Base-by-base conservation (phyloP, 1,140 invertebrate species). In the Drosophila kikkawai region DNA sequence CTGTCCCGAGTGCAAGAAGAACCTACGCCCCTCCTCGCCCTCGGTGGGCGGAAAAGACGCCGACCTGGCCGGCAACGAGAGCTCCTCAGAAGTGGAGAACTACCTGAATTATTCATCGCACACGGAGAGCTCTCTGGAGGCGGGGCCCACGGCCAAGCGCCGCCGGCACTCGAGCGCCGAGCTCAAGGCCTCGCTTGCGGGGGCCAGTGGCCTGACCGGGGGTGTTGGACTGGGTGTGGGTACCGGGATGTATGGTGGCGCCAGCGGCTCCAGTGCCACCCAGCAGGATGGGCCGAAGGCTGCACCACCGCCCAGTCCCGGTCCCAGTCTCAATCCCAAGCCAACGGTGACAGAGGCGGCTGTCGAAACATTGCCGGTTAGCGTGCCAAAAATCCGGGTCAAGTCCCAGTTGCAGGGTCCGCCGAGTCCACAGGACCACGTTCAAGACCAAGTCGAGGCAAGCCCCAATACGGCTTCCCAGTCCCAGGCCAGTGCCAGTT, bases 1-100 rank as follows among this genome's bases (percentile, higher is more conserved):
- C 71, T 98, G 98, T 93, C 96, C 96, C n/a, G 97, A 98, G 91
- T 98, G 98, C 93, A 97, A 98, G 90, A 96, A 97, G 86, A 95
- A 97, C 65, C 97, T 97, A 77, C 95, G 97, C 78, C 96, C 97
- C 57, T 94, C 95, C 2, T 96, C 96, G 48, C 95, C 95, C 63
- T 19, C 79, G 48, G 50, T 45, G 3, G 66, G 56, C 19, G 55
- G 57, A n/a, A 76, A 75, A 17, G 91, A 92, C 5, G 19, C 34
- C 8, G 92, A 93, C 11, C 42, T 79, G 51, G 78, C 67, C 13
- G 86, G 80, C 47, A 92, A 92, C 42, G 92, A 93, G 61, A 93
- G 91, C 60, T 93, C 92, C 34, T 93, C 92, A 13, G 92, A 93
- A 81, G 75, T 91, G 56, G 92, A 93, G 45, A 86, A 39, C 47